Percentiles rank a stretch among this genome's conserved stretches.
phyloP scores from a whole-genome alignment of 1,140 invertebrate genomes.

The Vanessa atalanta region DNA sequence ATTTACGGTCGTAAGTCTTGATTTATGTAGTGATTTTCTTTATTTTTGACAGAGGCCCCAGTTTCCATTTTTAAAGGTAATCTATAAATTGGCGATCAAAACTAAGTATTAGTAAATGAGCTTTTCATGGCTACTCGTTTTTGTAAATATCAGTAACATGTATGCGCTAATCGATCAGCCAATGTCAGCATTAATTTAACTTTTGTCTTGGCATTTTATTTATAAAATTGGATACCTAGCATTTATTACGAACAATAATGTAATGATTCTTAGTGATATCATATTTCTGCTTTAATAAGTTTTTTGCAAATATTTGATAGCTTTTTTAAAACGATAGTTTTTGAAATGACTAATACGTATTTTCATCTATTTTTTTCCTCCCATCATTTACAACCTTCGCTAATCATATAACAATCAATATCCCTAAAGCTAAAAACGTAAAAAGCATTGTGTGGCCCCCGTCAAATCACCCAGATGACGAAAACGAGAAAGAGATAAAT shows the following conservation, averaged over 20 bases:
- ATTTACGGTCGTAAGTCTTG: background rate
- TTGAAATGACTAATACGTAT: constrained; percentile 64
- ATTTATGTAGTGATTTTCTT: constrained; percentile 51
- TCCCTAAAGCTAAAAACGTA: constrained; percentile 78
- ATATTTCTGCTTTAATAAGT: constrained; percentile 18
- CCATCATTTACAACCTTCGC: constrained; percentile 53
- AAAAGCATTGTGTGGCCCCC: constrained; percentile 85
- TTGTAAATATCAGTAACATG: constrained; percentile 52
- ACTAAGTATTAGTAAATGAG: constrained; percentile 53
- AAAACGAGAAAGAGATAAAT: constrained; percentile 40
- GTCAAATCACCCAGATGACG: constrained; percentile 73
- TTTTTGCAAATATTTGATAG: background rate
- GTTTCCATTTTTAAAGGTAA: constrained; percentile 78
- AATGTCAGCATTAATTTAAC: constrained; percentile 60
- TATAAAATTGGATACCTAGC: constrained; percentile 1
- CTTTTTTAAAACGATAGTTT: constrained; percentile 20
- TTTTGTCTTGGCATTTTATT: constrained; percentile 28
- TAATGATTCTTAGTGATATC: background rate
- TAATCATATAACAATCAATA: constrained; percentile 41
- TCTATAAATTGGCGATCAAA: constrained; percentile 49
- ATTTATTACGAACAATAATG: constrained; percentile 3
- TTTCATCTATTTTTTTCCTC: constrained; percentile 68
- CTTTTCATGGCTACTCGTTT: constrained; percentile 59
- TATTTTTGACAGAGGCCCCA: constrained; percentile 76
- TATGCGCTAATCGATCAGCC: constrained; percentile 61